Conservation (phyloP, 2,113 vertebrate genomes). For the Alethe castanea region DNA sequence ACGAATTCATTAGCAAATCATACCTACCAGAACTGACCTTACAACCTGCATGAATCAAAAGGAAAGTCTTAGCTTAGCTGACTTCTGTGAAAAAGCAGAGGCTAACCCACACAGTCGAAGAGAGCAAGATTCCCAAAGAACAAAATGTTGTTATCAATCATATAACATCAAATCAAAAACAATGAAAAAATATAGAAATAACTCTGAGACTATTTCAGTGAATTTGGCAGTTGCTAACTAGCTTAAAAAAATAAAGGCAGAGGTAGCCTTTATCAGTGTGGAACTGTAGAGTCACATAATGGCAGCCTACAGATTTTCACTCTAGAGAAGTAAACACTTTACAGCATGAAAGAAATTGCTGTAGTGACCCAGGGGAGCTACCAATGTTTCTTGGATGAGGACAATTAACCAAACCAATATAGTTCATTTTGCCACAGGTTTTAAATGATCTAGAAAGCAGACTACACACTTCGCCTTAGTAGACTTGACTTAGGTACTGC, state of each 20-base stretch:
- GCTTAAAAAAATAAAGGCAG: neutral
- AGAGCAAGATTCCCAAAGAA: neutral
- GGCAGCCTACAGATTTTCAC: neutral
- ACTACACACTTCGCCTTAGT: neutral
- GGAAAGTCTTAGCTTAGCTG: neutral
- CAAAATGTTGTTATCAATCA: neutral
- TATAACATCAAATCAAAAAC: neutral
- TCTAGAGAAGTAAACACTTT: neutral
- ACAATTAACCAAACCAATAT: slow-evolving; percentile 45
- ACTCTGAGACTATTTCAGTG: neutral
- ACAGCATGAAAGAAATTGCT: slow-evolving; percentile 9
- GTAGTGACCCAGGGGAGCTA: neutral
- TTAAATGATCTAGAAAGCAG: slow-evolving; percentile 35
- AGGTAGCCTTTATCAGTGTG: neutral
- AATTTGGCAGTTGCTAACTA: neutral
- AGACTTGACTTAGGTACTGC: neutral
- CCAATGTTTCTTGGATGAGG: neutral
- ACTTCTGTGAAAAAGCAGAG: neutral
- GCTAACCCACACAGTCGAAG: neutral
- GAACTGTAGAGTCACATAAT: neutral
- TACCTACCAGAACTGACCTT: slow-evolving; percentile 38
- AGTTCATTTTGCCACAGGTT: slow-evolving; percentile 46
- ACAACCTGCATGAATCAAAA: slow-evolving; percentile 29
- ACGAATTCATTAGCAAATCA: slow-evolving; percentile 36
- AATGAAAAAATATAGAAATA: neutral